Evolutionary conservation across 1,140 invertebrate genomes (phyloP), one percentile per base, ranked within the genome.

Genomic region (Solen grandis): DNA sequence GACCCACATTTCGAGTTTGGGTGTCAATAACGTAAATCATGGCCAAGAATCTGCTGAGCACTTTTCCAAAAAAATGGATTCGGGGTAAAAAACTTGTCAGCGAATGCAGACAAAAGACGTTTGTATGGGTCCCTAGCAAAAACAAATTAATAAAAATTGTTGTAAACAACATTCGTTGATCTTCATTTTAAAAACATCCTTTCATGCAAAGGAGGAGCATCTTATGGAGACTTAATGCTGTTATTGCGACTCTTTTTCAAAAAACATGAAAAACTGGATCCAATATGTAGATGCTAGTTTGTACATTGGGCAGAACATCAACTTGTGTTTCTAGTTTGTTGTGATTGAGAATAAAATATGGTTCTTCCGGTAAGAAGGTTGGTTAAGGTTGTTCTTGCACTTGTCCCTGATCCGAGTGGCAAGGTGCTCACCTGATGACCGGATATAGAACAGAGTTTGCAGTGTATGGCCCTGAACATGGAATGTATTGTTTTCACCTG

Each of bases 31-130:
- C 70, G 63, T 16, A 75, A 33, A 10, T n/a, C n/a, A n/a, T 14
- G 1, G 14, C 35, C 8, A 3, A 82, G 46, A 2, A 65, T 66
- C 31, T 36, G 31, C 8, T 8, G 70, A 10, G 69, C 59, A 35
- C 29, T n/a, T 3, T 50, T 63, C 83, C 83, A 82, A 52, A 74
- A 85, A 27, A 69, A 25, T 5, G 72, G 76, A 75, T 82, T 82
- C 36, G 80, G 83, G 3, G 83, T 69, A 70, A 85, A 85, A 0
- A 82, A 4, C 72, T 85, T 85, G 54, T 85, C 83, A 29, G 80
- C 76, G 35, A 82, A 85, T n/a, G 68, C 83, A 0, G 83, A 85
- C n/a, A 85, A 31, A 22, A 85, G 38, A 5, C 83, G 50, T 35
- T 63, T 33, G 41, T 82, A 85, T 10, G 83, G 83, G 16, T 85